phyloP scores from a whole-genome alignment of 2,113 vertebrate genomes.

The Lamprotornis superbus region DNA sequence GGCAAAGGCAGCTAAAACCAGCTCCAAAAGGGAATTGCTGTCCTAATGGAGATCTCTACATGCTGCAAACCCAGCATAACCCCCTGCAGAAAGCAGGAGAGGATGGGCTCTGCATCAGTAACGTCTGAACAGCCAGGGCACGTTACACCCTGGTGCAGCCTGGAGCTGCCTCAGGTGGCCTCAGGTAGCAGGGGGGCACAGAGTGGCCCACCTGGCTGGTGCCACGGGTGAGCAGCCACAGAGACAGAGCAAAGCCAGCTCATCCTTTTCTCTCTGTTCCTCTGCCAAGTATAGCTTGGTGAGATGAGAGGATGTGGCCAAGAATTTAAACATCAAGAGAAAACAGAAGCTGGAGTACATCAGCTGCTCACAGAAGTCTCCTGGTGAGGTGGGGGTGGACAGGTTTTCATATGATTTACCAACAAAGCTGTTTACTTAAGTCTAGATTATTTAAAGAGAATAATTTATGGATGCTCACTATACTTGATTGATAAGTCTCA shows the following conservation, averaged over 20 bases:
- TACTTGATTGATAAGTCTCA: slow-evolving; percentile 27
- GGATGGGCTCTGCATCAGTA: neutral
- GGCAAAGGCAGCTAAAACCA: neutral
- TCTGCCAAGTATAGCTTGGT: slow-evolving; percentile 53
- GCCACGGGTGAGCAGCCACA: neutral
- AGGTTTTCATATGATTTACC: neutral
- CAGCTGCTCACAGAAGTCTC: slow-evolving; percentile 18
- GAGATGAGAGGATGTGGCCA: slow-evolving; percentile 7
- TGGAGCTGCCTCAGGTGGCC: neutral
- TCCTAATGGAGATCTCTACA: neutral
- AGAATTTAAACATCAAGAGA: slow-evolving; percentile 38
- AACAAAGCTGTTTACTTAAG: neutral
- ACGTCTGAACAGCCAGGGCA: neutral
- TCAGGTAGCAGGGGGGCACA: neutral
- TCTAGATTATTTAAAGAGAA: slow-evolving; percentile 39
- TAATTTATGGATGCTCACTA: slow-evolving; percentile 52
- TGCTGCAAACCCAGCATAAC: neutral
- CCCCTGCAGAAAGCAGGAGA: neutral
- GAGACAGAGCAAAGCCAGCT: neutral
- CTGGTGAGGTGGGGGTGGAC: neutral
- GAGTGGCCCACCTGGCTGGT: slow-evolving; percentile 1
- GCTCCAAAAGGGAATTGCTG: neutral
- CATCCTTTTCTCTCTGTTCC: slow-evolving; percentile 11
- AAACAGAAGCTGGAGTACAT: slow-evolving; percentile 47
- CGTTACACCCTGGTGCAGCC: neutral